phyloP scores from a whole-genome alignment of 2,113 vertebrate species.

The Okapia johnstoni region DNA sequence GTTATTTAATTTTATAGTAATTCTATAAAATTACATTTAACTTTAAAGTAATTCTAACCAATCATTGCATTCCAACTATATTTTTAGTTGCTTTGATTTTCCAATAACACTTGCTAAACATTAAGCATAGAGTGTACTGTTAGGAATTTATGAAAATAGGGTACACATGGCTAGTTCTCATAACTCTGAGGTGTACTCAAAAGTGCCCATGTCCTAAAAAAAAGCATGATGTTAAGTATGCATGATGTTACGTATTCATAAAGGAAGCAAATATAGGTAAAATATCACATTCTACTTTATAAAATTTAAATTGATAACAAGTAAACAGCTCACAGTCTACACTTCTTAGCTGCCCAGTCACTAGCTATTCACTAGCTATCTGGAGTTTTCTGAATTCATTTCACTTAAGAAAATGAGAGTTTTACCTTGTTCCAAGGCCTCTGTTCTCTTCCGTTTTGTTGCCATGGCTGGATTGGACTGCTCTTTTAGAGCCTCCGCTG shows the following conservation, averaged over 20 bases:
- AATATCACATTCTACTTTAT: neutral
- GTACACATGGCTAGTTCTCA: neutral
- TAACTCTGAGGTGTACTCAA: neutral
- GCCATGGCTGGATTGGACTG: slow-evolving; percentile 82
- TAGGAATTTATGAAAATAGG: neutral
- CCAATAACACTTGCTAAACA: neutral
- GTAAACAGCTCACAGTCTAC: neutral
- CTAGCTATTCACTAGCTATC: neutral
- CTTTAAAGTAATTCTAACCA: neutral
- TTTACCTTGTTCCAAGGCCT: slow-evolving; percentile 89
- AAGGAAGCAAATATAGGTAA: neutral
- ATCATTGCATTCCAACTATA: neutral
- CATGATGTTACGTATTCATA: neutral
- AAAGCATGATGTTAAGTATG: neutral
- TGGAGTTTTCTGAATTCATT: neutral
- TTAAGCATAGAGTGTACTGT: neutral
- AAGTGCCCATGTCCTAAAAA: neutral
- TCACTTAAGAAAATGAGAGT: neutral
- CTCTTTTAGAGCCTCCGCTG: slow-evolving; percentile 90
- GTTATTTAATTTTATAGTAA: neutral
- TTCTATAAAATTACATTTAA: neutral
- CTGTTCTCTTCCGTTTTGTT: slow-evolving; percentile 89
- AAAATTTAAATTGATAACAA: neutral
- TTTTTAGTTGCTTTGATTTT: neutral
- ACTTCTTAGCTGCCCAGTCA: neutral